Evolutionary conservation across 2,888 invertebrate genomes (phyloP).

Genomic region (Ptychoptera contaminata): DNA sequence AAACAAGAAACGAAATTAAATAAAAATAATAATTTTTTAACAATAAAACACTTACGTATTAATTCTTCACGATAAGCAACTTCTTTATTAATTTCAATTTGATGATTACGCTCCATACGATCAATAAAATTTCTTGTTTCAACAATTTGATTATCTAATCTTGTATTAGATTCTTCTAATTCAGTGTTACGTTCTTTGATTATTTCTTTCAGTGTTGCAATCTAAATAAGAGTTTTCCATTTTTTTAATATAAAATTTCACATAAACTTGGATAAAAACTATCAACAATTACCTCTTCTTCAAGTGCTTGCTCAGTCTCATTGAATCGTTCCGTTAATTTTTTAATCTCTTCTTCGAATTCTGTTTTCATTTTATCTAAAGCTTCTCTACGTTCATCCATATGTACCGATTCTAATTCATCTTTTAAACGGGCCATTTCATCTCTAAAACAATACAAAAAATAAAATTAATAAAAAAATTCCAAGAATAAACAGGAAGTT

Average conservation of each 20-base stretch:
- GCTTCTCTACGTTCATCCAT: slow-evolving; percentile 42
- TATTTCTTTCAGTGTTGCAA: slow-evolving; percentile 47
- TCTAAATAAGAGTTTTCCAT: slow-evolving; percentile 32
- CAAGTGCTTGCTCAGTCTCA: slow-evolving; percentile 36
- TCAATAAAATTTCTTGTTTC: slow-evolving; percentile 31
- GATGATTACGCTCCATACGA: slow-evolving; percentile 29
- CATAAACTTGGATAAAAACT: not conserved
- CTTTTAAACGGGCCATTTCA: slow-evolving; percentile 44
- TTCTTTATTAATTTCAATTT: slow-evolving; percentile 28
- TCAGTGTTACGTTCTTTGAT: slow-evolving; percentile 48
- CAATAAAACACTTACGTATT: slow-evolving; percentile 14
- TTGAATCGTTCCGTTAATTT: slow-evolving; percentile 39
- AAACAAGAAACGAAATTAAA: not conserved
- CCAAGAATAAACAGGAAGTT: not conserved
- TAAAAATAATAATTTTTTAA: not conserved
- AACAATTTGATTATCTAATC: slow-evolving; percentile 50
- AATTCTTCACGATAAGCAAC: slow-evolving; percentile 24
- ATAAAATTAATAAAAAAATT: not conserved
- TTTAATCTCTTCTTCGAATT: slow-evolving; percentile 40
- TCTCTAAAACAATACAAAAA: slow-evolving; percentile 21
- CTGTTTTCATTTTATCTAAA: slow-evolving; percentile 36
- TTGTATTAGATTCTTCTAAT: slow-evolving; percentile 42
- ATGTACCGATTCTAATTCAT: slow-evolving; percentile 43
- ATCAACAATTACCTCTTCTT: slow-evolving; percentile 33
- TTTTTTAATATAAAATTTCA: not conserved